A percentile compares a stretch with the other conserved stretches of the same genome.
These are phyloP conservation scores for Sebastes nivosus DNA, from an alignment of 2,797 vertebrate genomes.

Conservation along the genomic window DNA sequence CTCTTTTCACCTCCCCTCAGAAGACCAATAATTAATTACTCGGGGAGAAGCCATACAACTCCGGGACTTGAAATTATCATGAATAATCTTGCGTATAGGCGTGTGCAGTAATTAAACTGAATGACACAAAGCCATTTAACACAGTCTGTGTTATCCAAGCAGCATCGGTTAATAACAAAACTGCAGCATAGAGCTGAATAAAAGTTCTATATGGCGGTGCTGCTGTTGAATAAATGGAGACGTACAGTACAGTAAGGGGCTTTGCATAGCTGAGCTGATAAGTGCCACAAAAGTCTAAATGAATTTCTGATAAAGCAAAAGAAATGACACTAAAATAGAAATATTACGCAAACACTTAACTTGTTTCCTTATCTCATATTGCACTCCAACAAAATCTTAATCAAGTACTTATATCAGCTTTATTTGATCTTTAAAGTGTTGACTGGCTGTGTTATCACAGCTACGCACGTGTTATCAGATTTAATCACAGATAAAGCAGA, in stretches of 20 bases:
- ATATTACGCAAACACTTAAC: constrained; percentile 2
- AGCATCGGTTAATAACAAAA: neutral
- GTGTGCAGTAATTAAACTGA: constrained; percentile 38
- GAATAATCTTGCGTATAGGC: constrained; percentile 30
- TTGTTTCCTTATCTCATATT: constrained; percentile 29
- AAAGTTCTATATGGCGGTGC: constrained; percentile 11
- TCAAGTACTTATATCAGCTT: constrained; percentile 1
- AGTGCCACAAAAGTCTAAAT: constrained; percentile 6
- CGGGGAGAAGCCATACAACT: constrained; percentile 14
- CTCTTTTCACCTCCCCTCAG: constrained; percentile 22
- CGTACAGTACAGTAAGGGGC: neutral
- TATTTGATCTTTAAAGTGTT: constrained; percentile 17
- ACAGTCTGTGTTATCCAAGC: neutral
- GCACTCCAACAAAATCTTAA: constrained; percentile 21
- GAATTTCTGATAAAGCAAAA: constrained; percentile 32
- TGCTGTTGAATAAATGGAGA: constrained; percentile 15
- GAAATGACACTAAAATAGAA: neutral
- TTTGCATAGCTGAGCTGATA: constrained; percentile 28
- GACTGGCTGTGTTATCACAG: neutral
- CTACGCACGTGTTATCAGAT: constrained; percentile 6
- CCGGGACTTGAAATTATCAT: constrained; percentile 29
- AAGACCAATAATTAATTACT: constrained; percentile 49
- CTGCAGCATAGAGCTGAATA: constrained; percentile 12
- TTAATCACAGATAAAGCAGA: constrained; percentile 18
- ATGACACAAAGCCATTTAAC: constrained; percentile 48